Evolutionary conservation across 2,888 invertebrate genomes (phyloP).

Genomic region (Drosophila austrosaltans): DNA sequence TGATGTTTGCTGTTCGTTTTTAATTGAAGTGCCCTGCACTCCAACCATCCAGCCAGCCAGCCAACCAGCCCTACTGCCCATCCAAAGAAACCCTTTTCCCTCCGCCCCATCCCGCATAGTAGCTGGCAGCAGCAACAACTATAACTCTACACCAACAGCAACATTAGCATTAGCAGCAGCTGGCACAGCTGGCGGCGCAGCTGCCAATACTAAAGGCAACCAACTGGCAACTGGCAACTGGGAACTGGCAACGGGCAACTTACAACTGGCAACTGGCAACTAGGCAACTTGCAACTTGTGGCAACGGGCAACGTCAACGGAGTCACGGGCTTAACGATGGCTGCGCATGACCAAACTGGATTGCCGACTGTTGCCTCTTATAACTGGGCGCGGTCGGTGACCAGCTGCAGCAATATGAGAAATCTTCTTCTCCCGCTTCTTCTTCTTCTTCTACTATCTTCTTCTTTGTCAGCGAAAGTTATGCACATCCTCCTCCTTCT

Average conservation of each 20-base stretch:
- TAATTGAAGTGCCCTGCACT: constrained; percentile 20
- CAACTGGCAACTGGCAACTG: constrained; percentile 12
- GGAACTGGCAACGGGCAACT: constrained; percentile 2
- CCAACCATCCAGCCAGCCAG: too few relatives aligned
- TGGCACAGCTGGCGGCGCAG: constrained; percentile 62
- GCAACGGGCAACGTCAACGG: constrained; percentile 3
- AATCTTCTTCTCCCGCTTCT: constrained; percentile 11
- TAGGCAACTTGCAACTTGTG: constrained; percentile 7
- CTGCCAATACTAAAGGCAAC: constrained; percentile 44
- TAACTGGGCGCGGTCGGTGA: constrained; percentile 19
- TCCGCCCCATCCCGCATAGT: constrained; percentile 5
- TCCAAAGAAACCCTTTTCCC: constrained; percentile 2
- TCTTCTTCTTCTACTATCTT: constrained; percentile 6
- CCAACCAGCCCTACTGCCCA: constrained; percentile 12
- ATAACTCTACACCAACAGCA: constrained; percentile 57
- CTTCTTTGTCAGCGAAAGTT: constrained; percentile 29
- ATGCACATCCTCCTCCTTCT: constrained; percentile 12
- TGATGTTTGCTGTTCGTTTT: constrained; percentile 48
- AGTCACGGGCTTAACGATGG: constrained; percentile 18
- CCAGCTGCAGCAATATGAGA: constrained; percentile 30
- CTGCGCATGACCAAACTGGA: constrained; percentile 27
- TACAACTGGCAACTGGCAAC: constrained; percentile 30
- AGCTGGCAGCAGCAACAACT: constrained; percentile 44
- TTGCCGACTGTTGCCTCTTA: constrained; percentile 7
- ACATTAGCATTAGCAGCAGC: constrained; percentile 42